Evolutionary conservation across 1,140 invertebrate species (phyloP).

Genomic region (Periplaneta americana): DNA sequence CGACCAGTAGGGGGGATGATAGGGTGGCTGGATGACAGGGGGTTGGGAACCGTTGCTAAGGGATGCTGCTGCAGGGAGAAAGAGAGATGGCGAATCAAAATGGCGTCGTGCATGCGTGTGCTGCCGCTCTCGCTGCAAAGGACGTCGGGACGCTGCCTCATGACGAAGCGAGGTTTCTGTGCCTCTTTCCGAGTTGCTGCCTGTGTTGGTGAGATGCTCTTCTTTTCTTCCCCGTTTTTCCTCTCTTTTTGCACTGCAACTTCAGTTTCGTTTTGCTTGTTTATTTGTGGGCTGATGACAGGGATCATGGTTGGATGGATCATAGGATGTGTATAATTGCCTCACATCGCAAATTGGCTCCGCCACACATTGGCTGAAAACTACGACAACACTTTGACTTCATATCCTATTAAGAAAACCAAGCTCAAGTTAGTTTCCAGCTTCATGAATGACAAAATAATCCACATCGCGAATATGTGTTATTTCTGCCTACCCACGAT

Average conservation of each 20-base stretch:
- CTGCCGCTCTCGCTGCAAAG: background rate
- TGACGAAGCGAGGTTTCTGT: background rate
- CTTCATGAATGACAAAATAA: no score
- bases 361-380: no score
- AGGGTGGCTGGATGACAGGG: background rate
- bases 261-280: background rate
- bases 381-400: no score
- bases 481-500: no score
- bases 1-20: slow-evolving; percentile 5
- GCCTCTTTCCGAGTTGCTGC: background rate
- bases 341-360: background rate
- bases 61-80: background rate
- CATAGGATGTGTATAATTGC: background rate
- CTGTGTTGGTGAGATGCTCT: background rate
- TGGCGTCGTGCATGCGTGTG: background rate
- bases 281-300: background rate
- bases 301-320: background rate
- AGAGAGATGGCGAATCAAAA: background rate
- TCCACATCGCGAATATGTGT: no score
- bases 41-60: background rate
- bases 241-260: background rate
- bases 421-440: no score
- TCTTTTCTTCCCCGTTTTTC: background rate
- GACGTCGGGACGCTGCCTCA: background rate
- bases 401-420: no score